phyloP scores from a whole-genome alignment of 2,888 invertebrate genomes.

The Ommatoiulus sabulosus region DNA sequence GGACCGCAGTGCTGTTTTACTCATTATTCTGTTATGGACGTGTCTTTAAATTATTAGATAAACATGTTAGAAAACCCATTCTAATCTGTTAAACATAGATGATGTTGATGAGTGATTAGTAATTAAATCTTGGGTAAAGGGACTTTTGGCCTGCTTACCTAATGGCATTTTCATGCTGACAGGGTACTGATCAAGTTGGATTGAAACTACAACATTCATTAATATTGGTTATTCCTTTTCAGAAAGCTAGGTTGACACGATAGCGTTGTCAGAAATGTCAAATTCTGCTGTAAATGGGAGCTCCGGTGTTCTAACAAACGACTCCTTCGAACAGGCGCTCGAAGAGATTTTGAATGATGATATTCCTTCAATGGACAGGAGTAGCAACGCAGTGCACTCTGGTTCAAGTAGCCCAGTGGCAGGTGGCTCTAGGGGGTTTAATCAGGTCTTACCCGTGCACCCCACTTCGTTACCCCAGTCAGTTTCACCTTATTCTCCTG shows the following conservation, averaged over 20 bases:
- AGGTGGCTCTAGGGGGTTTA: constrained; percentile 29
- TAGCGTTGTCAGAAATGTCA: constrained; percentile 53
- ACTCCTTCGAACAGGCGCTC: constrained; percentile 59
- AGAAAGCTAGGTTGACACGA: neutral
- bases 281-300: constrained; percentile 58
- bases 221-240: neutral
- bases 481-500: neutral
- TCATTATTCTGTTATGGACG: too few species aligned
- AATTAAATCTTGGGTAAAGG: too few species aligned
- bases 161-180: too few species aligned
- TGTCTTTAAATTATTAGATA: too few species aligned
- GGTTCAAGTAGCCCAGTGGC: constrained; percentile 58
- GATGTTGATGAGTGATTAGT: too few species aligned
- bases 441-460: constrained; percentile 42
- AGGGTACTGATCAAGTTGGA: too few species aligned
- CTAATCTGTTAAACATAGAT: too few species aligned
- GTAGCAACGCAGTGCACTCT: constrained; percentile 57
- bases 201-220: too few species aligned
- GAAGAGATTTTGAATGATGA: constrained; percentile 60
- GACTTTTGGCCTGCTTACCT: too few species aligned
- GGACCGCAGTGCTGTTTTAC: too few species aligned
- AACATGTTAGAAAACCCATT: too few species aligned
- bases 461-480: constrained; percentile 39
- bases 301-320: constrained; percentile 46
- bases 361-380: constrained; percentile 58